Conservation (phyloP, 2,113 vertebrate species). For the Stercorarius parasiticus region DNA sequence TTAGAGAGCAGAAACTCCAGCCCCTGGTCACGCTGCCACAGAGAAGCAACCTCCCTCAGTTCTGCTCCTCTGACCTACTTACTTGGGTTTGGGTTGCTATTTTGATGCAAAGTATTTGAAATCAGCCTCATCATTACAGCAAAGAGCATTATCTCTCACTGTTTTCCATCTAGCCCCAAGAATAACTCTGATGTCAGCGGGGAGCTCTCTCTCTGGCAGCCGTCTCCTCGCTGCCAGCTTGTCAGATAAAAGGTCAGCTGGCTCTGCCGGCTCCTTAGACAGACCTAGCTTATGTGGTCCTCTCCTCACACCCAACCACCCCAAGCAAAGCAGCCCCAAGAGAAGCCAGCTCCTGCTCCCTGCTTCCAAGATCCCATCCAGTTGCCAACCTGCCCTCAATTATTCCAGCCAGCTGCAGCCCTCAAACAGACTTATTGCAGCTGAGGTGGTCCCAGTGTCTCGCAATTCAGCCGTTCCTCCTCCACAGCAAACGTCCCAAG, state of each 20-base stretch:
- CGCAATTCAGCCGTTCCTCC: fast-evolving
- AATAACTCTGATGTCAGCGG: slow-evolving; percentile 61
- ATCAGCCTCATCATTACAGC: slow-evolving; percentile 47
- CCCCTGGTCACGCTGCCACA: neutral
- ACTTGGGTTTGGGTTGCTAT: neutral
- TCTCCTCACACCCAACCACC: neutral
- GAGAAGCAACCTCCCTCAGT: neutral
- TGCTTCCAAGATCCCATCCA: neutral
- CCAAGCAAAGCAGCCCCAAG: neutral
- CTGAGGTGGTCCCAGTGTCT: fast-evolving
- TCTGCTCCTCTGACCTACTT: slow-evolving; percentile 23
- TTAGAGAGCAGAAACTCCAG: neutral
- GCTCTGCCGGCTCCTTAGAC: neutral
- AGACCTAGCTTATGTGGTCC: neutral
- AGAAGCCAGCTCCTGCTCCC: neutral
- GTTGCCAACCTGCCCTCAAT: neutral
- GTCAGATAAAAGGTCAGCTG: slow-evolving; percentile 51
- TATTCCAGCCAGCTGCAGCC: neutral
- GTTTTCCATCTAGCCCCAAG: slow-evolving; percentile 56
- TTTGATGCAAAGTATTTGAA: slow-evolving; percentile 22
- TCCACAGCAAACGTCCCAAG: neutral
- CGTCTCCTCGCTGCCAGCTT: neutral
- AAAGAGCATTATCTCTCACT: neutral
- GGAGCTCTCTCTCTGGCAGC: slow-evolving; percentile 51
- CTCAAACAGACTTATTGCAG: neutral